A percentile compares a stretch with the other conserved stretches of the same genome.
phyloP scores from a whole-genome alignment of 2,888 invertebrate species.

The Himalopsyche anomala region DNA sequence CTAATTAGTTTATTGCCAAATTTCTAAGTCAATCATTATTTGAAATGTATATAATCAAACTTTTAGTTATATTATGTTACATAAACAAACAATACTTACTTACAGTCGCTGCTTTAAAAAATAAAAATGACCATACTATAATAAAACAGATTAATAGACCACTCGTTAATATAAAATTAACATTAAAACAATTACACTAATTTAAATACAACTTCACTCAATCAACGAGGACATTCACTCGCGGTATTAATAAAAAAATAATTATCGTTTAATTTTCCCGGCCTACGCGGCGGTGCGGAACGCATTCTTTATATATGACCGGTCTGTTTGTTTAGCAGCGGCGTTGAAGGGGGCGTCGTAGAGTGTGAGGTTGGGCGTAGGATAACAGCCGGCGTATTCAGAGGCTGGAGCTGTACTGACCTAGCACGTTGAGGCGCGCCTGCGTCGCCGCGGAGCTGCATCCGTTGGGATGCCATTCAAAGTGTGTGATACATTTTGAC shows the following conservation, averaged over 20 bases:
- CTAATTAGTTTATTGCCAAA: too few species aligned
- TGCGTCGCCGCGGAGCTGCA: neutral
- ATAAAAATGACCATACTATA: too few species aligned
- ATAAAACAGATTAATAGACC: too few species aligned
- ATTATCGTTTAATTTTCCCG: neutral
- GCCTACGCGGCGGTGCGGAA: neutral
- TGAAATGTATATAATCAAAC: too few species aligned
- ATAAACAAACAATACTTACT: too few species aligned
- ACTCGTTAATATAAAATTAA: too few species aligned
- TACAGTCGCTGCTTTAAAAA: too few species aligned
- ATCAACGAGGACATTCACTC: neutral
- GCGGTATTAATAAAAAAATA: conserved; percentile 7
- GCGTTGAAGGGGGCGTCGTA: neutral
- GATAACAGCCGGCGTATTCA: neutral
- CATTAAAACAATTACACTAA: neutral
- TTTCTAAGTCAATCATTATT: too few species aligned
- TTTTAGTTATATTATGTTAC: too few species aligned
- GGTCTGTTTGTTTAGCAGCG: neutral
- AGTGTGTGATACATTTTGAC: neutral
- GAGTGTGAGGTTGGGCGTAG: neutral
- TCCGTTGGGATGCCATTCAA: conserved; percentile 6
- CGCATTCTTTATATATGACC: conserved; percentile 20
- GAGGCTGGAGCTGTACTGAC: neutral
- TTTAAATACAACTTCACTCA: conserved; percentile 12
- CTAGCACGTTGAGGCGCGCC: neutral